Percentiles rank a stretch among this genome's conserved stretches.
These are phyloP conservation scores for Trachythela sp. DNA, from an alignment of 64 coral and sea anemone species.

Conservation along the genomic window DNA sequence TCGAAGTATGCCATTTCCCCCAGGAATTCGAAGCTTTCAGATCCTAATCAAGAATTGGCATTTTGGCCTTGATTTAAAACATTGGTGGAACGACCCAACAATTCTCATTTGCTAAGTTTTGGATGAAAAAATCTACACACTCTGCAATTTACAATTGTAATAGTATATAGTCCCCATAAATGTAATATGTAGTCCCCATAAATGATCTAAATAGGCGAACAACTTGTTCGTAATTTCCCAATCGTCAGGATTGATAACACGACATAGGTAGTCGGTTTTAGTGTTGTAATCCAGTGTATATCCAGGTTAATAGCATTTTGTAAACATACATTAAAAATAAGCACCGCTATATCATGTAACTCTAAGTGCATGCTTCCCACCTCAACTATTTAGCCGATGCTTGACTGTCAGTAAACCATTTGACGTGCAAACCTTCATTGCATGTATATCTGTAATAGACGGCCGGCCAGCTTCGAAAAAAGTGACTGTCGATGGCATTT, in stretches of 20 bases:
- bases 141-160: not conserved
- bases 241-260: not conserved
- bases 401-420: too few relatives aligned
- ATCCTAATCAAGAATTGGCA: not conserved
- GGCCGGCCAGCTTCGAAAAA: too few relatives aligned
- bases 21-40: too few relatives aligned
- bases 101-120: slow-evolving; percentile 29
- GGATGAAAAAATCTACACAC: slow-evolving; percentile 22
- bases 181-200: slow-evolving; percentile 1
- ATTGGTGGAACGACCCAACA: slow-evolving; percentile 25
- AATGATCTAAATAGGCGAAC: not conserved
- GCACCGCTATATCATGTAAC: too few relatives aligned
- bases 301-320: too few relatives aligned
- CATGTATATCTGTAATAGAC: too few relatives aligned
- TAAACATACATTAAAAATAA: too few relatives aligned
- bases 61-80: slow-evolving; percentile 5
- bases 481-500: too few relatives aligned
- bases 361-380: too few relatives aligned
- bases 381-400: too few relatives aligned
- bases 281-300: slow-evolving; percentile 13
- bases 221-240: not conserved
- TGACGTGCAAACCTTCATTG: too few relatives aligned
- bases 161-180: not conserved
- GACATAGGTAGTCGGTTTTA: slow-evolving; percentile 18
- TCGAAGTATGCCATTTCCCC: too few relatives aligned